Evolutionary conservation across 2,113 vertebrate genomes (phyloP), one percentile per base, ranked within the genome.

Genomic region (Turdus rufiventris): DNA sequence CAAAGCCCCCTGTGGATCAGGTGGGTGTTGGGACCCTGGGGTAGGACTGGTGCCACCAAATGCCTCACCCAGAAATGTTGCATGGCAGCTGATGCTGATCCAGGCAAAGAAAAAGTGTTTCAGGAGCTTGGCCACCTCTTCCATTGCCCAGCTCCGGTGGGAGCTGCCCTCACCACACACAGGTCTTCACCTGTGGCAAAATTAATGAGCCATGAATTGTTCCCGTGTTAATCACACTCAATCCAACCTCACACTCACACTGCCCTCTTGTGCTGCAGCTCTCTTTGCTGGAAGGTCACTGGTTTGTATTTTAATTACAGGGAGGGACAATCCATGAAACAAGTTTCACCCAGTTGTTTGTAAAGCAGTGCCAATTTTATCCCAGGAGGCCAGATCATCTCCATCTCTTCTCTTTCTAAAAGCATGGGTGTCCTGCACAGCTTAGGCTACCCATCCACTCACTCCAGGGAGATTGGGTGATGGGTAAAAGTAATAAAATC

Each of bases 191-290:
- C 1, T 23, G 56, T 2, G 56, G 60, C 53, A 74, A 86, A 91
- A 93, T 88, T 43, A 88, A 91, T 82, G 62, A 89, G 58, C 78
- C 87, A 63, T 10, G 16, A 66, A 75, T 29, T 24, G 53, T 66
- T 94, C 75, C 86, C 34, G 12, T 29, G 77, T 50, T 94, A 92
- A 97, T 97, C 58, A 2, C 74, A 90, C 90, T 95, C 98, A 97
- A 95, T 95, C 90, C 97, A 93, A 98, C 90, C 66, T 98, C 97
- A 98, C 91, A 98, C 96, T 98, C 97, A 98, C 91, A 98, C 96
- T 98, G 98, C 98, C 98, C 98, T 97, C 98, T 98, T 96, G 98
- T 98, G 98, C 97, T 92, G 88, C 82, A 20, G 68, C 54, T 88
- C 93, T 57, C 93, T 68, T 93, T 75, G 71, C 53, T 54, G 87